Evolutionary conservation across 2,797 vertebrate species (phyloP).

Genomic region (Sebastes glaucus): DNA sequence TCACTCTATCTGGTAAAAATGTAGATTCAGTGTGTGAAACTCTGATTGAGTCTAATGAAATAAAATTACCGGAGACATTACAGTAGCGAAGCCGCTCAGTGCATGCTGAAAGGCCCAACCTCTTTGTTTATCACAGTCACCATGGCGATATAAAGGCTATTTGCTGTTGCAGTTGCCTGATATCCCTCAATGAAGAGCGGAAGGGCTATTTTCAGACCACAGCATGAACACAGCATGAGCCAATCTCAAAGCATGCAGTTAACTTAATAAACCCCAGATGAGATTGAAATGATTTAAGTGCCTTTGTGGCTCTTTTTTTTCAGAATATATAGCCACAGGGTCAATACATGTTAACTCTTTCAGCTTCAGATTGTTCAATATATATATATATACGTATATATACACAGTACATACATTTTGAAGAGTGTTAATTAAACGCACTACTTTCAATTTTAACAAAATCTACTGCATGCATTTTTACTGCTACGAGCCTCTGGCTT

Average conservation of each 20-base stretch:
- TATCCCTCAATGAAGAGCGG: conserved; percentile 26
- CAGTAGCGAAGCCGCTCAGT: neutral
- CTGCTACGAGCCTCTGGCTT: too few relatives aligned
- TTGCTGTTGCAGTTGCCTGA: conserved; percentile 19
- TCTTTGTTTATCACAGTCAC: conserved; percentile 38
- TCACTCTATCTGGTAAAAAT: conserved; percentile 3
- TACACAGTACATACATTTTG: too few relatives aligned
- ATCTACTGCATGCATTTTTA: too few relatives aligned
- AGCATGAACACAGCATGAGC: conserved; percentile 9
- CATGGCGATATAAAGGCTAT: conserved; percentile 27
- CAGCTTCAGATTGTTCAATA: neutral
- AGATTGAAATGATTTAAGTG: conserved; percentile 13
- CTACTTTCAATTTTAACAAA: neutral
- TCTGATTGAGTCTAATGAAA: conserved; percentile 25
- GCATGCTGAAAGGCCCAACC: neutral
- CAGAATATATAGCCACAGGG: neutral
- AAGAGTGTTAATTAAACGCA: neutral
- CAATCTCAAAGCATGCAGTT: conserved; percentile 14
- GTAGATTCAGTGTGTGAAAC: conserved; percentile 2
- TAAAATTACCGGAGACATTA: conserved; percentile 14
- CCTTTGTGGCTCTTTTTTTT: neutral
- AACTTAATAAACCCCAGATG: conserved; percentile 11
- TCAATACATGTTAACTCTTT: neutral
- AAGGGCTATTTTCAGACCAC: conserved; percentile 52
- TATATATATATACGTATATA: too few relatives aligned